phyloP scores from a whole-genome alignment of 2,113 vertebrate species.

The Coturnix japonica region DNA sequence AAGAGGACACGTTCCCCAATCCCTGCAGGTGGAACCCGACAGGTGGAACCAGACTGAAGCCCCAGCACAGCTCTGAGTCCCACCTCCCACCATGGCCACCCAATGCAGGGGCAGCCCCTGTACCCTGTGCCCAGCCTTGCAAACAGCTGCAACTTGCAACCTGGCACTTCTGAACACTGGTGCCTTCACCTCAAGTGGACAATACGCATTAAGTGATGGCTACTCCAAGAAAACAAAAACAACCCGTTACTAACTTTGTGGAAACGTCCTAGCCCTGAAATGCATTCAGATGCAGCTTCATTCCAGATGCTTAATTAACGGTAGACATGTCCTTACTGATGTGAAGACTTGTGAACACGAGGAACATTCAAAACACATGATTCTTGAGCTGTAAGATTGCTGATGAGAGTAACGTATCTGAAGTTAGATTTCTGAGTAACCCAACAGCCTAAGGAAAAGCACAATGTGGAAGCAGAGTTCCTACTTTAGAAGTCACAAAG shows the following conservation, averaged over 20 bases:
- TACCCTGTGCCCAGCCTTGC: too few species aligned
- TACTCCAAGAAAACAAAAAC: not conserved
- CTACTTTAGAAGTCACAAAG: not conserved
- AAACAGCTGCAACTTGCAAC: not conserved
- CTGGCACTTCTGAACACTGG: not conserved
- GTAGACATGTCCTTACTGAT: not conserved
- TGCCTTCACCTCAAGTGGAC: too few species aligned
- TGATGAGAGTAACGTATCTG: not conserved
- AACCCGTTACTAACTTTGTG: not conserved
- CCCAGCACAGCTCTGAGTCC: not conserved
- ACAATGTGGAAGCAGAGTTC: not conserved
- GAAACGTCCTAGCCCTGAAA: not conserved
- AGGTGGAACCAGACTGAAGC: not conserved
- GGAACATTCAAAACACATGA: not conserved
- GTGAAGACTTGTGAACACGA: not conserved
- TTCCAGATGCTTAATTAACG: not conserved
- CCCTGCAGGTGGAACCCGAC: not conserved
- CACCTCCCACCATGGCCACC: accelerated
- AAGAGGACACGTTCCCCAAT: not conserved
- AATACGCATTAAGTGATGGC: not conserved
- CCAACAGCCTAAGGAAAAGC: not conserved
- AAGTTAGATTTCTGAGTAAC: not conserved
- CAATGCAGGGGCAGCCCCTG: accelerated
- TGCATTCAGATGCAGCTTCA: accelerated
- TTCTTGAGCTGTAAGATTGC: not conserved